Conservation (phyloP, 1,140 invertebrate species). For the Bombyx mori region ASM3026992v2 NC_085120.1:6261001-6261500, state of each 20-base stretch:
- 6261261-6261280: slow-evolving; percentile 74
- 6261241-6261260: slow-evolving; percentile 77
- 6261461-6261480: slow-evolving; percentile 65
- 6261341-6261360: slow-evolving; percentile 74
- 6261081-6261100: slow-evolving; percentile 69
- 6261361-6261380: slow-evolving; percentile 74
- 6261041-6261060: slow-evolving; percentile 68
- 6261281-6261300: slow-evolving; percentile 69
- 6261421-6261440: slow-evolving; percentile 75
- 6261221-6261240: slow-evolving; percentile 76
- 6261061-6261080: slow-evolving; percentile 67
- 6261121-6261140: slow-evolving; percentile 68
- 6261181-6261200: slow-evolving; percentile 80
- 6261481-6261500: slow-evolving; percentile 56
- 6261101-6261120: slow-evolving; percentile 65
- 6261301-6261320: slow-evolving; percentile 64
- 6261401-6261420: slow-evolving; percentile 74
- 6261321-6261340: slow-evolving; percentile 71
- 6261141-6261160: slow-evolving; percentile 68
- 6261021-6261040: slow-evolving; percentile 66
- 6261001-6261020: slow-evolving; percentile 66
- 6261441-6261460: slow-evolving; percentile 77
- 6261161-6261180: slow-evolving; percentile 75
- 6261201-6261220: slow-evolving; percentile 80
- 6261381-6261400: slow-evolving; percentile 76